Percentiles rank a stretch among this genome's conserved stretches.
phyloP scores from a whole-genome alignment of 1,140 invertebrate species.

The Protaetia brevitarsis region DNA sequence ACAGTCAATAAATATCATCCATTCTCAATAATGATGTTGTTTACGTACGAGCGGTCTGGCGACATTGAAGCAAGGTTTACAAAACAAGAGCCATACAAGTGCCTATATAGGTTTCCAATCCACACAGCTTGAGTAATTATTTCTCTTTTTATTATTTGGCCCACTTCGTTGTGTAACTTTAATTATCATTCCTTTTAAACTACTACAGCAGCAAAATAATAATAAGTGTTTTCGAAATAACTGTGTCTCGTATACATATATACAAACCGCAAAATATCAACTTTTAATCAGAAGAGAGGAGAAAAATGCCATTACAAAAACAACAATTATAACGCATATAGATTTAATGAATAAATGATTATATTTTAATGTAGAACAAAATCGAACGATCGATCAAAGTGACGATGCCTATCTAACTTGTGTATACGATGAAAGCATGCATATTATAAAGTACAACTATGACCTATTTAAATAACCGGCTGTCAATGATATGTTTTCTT shows the following conservation, averaged over 20 bases:
- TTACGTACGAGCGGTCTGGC: neutral
- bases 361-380: too few species aligned
- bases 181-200: slow-evolving; percentile 13
- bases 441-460: neutral
- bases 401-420: too few species aligned
- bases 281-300: neutral
- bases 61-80: neutral
- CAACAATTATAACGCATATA: neutral
- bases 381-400: too few species aligned
- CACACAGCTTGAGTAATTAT: neutral
- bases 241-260: neutral
- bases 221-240: slow-evolving; percentile 11
- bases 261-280: slow-evolving; percentile 1
- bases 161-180: slow-evolving; percentile 2
- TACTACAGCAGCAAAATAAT: neutral
- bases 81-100: slow-evolving; percentile 15
- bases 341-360: too few species aligned
- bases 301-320: neutral
- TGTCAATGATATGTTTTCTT: neutral
- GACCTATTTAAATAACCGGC: neutral
- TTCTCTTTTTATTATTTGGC: slow-evolving; percentile 13
- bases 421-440: neutral
- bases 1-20: neutral
- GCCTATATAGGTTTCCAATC: neutral
- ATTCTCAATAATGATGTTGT: neutral